Conservation (phyloP, 1,140 invertebrate genomes). For the Pollicipes pollicipes region DNA sequence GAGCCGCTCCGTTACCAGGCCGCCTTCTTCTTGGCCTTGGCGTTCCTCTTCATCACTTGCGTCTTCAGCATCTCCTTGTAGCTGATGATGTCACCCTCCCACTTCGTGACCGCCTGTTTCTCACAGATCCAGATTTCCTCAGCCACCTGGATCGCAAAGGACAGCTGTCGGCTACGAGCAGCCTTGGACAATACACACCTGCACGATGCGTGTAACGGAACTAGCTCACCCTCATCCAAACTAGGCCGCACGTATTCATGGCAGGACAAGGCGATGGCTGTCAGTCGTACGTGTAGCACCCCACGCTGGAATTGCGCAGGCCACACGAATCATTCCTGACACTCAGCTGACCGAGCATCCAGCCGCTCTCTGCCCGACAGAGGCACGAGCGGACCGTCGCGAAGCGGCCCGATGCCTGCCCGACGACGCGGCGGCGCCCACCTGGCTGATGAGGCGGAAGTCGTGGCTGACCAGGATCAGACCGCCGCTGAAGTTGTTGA, state of each 20-base stretch:
- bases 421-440: slow-evolving; percentile 25
- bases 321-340: too few relatives aligned
- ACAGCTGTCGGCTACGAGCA: neutral
- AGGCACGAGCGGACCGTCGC: too few relatives aligned
- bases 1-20: neutral
- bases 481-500: slow-evolving; percentile 94
- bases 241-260: too few relatives aligned
- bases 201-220: too few relatives aligned
- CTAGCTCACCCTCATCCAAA: too few relatives aligned
- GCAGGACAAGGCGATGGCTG: too few relatives aligned
- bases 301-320: too few relatives aligned
- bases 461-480: slow-evolving; percentile 96
- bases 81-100: slow-evolving; percentile 82
- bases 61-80: slow-evolving; percentile 89
- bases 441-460: slow-evolving; percentile 95
- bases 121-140: slow-evolving; percentile 99
- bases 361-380: too few relatives aligned
- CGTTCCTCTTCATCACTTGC: slow-evolving; percentile 40
- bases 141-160: slow-evolving; percentile 51
- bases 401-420: too few relatives aligned
- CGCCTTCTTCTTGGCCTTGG: slow-evolving; percentile 19
- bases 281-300: too few relatives aligned
- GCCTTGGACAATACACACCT: too few relatives aligned
- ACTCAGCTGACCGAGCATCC: neutral
- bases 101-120: slow-evolving; percentile 87